Conservation (phyloP, 1,140 invertebrate species). For the Euwallacea fornicatus region DNA sequence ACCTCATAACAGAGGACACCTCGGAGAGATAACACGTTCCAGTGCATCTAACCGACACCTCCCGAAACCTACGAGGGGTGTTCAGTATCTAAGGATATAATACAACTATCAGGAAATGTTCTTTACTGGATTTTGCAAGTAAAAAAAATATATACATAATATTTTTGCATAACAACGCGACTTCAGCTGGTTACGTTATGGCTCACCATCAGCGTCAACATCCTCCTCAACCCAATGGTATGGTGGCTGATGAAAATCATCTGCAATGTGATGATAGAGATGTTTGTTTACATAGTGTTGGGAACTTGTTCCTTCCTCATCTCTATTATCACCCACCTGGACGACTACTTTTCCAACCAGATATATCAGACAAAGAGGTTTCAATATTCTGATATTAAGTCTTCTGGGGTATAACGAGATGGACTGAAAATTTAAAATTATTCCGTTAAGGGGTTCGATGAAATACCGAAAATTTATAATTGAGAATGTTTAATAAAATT, state of each 20-base stretch:
- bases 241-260: conserved; percentile 24
- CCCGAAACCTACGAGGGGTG: neutral
- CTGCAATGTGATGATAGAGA: conserved; percentile 19
- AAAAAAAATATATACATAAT: neutral
- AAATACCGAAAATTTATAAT: neutral
- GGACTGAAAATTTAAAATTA: conserved; percentile 11
- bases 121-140: conserved; percentile 15
- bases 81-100: neutral
- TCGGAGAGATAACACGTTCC: neutral
- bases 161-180: neutral
- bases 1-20: neutral
- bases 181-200: conserved; percentile 13
- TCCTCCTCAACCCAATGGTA: conserved; percentile 19
- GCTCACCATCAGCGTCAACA: conserved; percentile 5
- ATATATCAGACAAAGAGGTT: conserved; percentile 13
- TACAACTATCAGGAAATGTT: conserved; percentile 6
- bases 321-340: conserved; percentile 17
- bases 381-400: neutral
- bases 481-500: too few species aligned
- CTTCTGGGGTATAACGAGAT: neutral
- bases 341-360: conserved; percentile 26
- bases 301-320: conserved; percentile 23
- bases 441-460: conserved; percentile 9
- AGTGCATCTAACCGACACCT: neutral
- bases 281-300: conserved; percentile 28